Base-by-base conservation (phyloP, 2,113 vertebrate species). In the Pan paniscus region DNA sequence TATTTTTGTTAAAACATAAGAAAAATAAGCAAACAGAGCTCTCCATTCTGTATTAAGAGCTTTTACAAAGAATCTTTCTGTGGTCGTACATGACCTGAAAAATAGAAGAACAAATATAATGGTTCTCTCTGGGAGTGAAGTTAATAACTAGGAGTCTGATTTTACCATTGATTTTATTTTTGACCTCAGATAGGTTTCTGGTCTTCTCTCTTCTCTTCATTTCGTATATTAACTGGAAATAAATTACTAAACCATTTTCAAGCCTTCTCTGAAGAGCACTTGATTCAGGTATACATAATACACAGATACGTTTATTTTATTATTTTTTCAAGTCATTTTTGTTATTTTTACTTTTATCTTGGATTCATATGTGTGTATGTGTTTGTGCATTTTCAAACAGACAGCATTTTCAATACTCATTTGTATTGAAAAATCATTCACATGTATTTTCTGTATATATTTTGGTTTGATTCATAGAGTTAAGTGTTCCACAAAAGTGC, bases 381-480 rank as follows among this genome's bases (percentile, higher is more conserved):
- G 13, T 20, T 0, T 27, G 16, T 46, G 9, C 78, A 3, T 79
- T 67, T n/a, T 67, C 38, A 68, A 82, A 81, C n/a, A 11, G 78
- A 76, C 57, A 52, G 3, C 17, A 61, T 84, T 78, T 82, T 70
- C 11, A 59, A 48, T 86, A 94, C 93, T 97, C 0, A 89, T 96
- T 92, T 93, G 86, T 2, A 55, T 20, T 55, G 94, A 70, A 86
- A 97, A 96, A 59, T 80, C 14, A 55, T 84, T 93, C 78, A 25
- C 16, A 50, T 97, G 14, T 50, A 96, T 89, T 96, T 98, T 94
- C 2, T 4, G 16, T 38, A 87, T 90, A 87, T 22, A 83, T 96
- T 98, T 83, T 97, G 93, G 96, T 97, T 96, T 52, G n/a, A 79
- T 89, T 94, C 59, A 50, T 92, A 97, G 90, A 97, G 97, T 89